Conservation (phyloP, 2,113 vertebrate species). For the Ameiurus melas region DNA sequence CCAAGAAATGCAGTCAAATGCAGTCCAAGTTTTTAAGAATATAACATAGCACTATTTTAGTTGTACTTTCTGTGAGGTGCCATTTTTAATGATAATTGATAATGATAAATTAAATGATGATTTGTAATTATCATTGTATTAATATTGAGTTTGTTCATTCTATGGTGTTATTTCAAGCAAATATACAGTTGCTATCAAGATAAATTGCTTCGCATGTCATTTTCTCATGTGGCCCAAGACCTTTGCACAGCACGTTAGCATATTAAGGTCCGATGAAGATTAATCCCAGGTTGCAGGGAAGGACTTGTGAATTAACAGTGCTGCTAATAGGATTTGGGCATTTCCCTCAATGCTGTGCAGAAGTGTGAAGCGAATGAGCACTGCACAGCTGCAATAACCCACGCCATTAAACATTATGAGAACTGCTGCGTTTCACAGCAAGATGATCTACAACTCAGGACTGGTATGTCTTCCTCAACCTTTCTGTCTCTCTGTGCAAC, state of each 20-base stretch:
- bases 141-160: not conserved
- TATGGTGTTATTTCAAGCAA: not conserved
- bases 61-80: not conserved
- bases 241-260: not conserved
- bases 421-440: slow-evolving; percentile 65
- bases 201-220: not conserved
- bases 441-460: slow-evolving; percentile 61
- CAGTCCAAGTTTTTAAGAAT: not conserved
- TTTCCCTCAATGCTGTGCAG: slow-evolving; percentile 37
- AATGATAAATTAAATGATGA: no score
- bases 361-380: slow-evolving; percentile 68
- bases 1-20: not conserved
- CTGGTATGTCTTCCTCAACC: slow-evolving; percentile 33
- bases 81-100: not conserved
- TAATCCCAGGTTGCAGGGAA: slow-evolving; percentile 19
- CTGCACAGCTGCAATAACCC: slow-evolving; percentile 73
- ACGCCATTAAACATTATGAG: slow-evolving; percentile 77
- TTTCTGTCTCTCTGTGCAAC: slow-evolving; percentile 22
- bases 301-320: slow-evolving; percentile 45
- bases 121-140: not conserved
- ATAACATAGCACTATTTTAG: not conserved
- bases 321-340: slow-evolving; percentile 46
- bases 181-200: not conserved
- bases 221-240: not conserved
- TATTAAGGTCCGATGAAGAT: slow-evolving; percentile 29